A percentile compares a stretch with the other conserved stretches of the same genome.
Evolutionary conservation across 1,140 invertebrate species (phyloP).

Genomic region (Achroia grisella): DNA sequence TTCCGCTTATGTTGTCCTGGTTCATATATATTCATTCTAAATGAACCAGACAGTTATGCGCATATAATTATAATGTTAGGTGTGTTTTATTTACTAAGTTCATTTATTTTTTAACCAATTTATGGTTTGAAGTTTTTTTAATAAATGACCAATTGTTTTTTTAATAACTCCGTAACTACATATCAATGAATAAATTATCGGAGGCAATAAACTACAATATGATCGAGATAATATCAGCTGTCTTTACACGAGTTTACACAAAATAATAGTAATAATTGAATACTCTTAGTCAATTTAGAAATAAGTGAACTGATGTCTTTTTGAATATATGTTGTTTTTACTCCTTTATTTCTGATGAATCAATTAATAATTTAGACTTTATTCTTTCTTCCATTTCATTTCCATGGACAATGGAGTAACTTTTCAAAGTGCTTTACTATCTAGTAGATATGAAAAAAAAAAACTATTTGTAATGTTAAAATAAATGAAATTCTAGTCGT

Average conservation of each 20-base stretch:
- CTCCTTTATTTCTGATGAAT: constrained; percentile 1
- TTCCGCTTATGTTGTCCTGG: neutral
- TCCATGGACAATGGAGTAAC: constrained; percentile 44
- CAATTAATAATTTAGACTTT: neutral
- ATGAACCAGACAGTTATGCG: constrained; percentile 6
- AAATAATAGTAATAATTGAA: constrained; percentile 13
- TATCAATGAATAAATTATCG: constrained; percentile 52
- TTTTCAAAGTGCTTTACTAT: constrained; percentile 73
- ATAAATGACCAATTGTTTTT: constrained; percentile 27
- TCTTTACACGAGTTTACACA: constrained; percentile 1
- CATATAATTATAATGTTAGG: constrained; percentile 9
- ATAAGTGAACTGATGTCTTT: constrained; percentile 19
- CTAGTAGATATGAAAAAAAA: constrained; percentile 60
- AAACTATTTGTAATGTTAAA: constrained; percentile 66
- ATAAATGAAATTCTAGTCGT: constrained; percentile 55
- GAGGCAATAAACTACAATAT: constrained; percentile 45
- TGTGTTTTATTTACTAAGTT: constrained; percentile 13
- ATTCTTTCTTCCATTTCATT: constrained; percentile 22
- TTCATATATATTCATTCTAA: constrained; percentile 1
- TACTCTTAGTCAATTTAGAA: constrained; percentile 56
- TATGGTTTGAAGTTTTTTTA: constrained; percentile 5
- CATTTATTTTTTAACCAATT: constrained; percentile 8
- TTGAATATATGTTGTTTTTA: constrained; percentile 4
- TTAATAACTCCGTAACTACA: constrained; percentile 41
- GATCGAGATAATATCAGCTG: neutral